These are phyloP conservation scores for Patella caerulea DNA, from an alignment of 2,888 invertebrate genomes.

Conservation along the genomic window DNA sequence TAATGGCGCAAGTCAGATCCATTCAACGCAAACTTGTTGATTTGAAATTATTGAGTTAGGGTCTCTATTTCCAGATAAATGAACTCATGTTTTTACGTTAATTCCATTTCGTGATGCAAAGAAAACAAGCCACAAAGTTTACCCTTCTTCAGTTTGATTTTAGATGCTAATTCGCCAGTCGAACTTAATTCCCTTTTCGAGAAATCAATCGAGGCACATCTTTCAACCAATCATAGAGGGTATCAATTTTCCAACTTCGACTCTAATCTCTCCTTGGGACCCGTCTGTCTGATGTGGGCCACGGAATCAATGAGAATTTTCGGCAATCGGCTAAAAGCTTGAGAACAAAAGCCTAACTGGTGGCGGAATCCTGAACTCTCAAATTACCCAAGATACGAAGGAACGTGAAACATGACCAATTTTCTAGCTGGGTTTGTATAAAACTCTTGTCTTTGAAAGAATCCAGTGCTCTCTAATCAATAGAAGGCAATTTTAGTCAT, in stretches of 20 bases:
- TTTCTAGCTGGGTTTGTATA: not conserved
- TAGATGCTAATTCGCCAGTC: slow-evolving; percentile 3
- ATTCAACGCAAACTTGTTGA: too few relatives aligned
- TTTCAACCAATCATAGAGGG: not conserved
- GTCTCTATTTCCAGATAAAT: too few relatives aligned
- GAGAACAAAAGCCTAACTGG: not conserved
- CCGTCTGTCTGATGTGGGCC: not conserved
- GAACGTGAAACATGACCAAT: not conserved
- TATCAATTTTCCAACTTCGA: not conserved
- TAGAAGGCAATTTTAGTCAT: not conserved
- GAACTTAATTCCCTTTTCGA: not conserved
- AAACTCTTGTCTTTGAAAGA: not conserved
- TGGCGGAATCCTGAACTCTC: not conserved
- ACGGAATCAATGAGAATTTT: not conserved
- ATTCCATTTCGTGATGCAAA: not conserved
- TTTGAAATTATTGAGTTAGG: too few relatives aligned
- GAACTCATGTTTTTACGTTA: not conserved
- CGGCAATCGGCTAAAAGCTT: not conserved
- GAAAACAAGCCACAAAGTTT: not conserved
- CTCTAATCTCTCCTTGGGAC: not conserved
- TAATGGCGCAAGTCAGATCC: too few relatives aligned
- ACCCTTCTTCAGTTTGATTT: not conserved
- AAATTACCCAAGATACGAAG: not conserved
- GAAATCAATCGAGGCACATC: not conserved
- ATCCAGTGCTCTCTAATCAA: not conserved